Conservation (phyloP, 2,888 invertebrate genomes). For the Dynastes hyllus region DNA sequence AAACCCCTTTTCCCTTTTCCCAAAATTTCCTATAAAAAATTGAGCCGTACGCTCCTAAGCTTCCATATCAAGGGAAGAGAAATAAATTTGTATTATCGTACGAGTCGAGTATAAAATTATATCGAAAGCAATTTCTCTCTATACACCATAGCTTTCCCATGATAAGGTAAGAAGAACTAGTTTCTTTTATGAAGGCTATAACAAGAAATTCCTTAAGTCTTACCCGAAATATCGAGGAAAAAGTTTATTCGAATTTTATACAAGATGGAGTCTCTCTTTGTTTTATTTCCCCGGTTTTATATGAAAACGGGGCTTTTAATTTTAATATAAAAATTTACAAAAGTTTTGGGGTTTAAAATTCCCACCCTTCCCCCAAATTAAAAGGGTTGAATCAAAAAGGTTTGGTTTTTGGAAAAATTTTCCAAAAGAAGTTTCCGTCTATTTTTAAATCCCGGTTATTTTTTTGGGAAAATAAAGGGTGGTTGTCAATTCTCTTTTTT, state of each 20-base stretch:
- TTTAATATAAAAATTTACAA: no score
- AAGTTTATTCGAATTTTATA: conserved; percentile 26
- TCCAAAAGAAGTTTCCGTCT: no score
- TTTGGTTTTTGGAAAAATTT: no score
- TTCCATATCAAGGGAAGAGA: neutral
- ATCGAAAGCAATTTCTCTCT: conserved; percentile 16
- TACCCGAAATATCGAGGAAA: conserved; percentile 25
- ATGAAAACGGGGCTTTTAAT: no score
- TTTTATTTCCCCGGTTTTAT: no score
- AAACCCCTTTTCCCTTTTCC: neutral
- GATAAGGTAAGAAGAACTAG: conserved; percentile 8
- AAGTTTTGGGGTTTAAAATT: no score
- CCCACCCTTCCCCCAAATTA: no score
- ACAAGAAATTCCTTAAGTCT: conserved; percentile 29
- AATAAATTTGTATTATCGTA: neutral
- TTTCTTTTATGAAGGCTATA: conserved; percentile 24
- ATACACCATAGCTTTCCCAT: conserved; percentile 10
- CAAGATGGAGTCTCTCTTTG: neutral
- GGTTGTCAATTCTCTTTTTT: no score
- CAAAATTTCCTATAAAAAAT: conserved; percentile 1
- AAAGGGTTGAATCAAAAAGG: no score
- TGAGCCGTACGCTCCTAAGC: neutral
- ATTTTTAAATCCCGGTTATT: no score
- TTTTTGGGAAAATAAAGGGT: no score
- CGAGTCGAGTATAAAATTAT: conserved; percentile 24